Percentiles rank a stretch among this genome's conserved stretches.
These are phyloP conservation scores for Halichoerus grypus DNA, from an alignment of 2,113 vertebrate genomes.

Conservation along the genomic window DNA sequence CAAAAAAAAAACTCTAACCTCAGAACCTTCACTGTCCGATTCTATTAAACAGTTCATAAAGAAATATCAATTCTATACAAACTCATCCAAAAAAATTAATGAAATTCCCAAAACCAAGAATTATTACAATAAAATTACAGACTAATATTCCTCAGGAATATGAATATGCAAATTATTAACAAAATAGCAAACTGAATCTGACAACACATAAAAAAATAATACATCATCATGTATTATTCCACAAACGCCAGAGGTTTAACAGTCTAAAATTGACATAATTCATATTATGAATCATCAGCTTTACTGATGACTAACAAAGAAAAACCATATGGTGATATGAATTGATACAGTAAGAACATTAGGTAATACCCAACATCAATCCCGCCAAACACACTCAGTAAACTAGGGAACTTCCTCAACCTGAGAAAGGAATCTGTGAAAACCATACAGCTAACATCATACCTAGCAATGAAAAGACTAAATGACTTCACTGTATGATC, in stretches of 20 bases:
- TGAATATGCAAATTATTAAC: background rate
- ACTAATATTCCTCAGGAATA: background rate
- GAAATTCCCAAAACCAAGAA: background rate
- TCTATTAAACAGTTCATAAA: slow-evolving; percentile 2
- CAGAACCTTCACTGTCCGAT: background rate
- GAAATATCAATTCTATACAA: background rate
- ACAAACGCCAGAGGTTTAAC: background rate
- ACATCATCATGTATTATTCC: background rate
- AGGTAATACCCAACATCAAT: too few species aligned
- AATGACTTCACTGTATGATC: background rate
- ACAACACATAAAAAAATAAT: background rate
- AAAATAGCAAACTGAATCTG: background rate
- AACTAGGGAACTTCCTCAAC: background rate
- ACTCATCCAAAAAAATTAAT: background rate
- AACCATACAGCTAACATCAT: background rate
- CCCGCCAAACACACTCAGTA: background rate
- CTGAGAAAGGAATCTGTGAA: background rate
- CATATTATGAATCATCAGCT: background rate
- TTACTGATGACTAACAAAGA: background rate
- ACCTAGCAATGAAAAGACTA: background rate
- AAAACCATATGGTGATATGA: background rate
- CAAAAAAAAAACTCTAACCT: background rate
- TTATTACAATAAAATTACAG: background rate
- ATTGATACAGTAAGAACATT: background rate
- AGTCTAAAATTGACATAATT: background rate